A percentile compares a stretch with the other conserved stretches of the same genome.
These are phyloP conservation scores for Pipistrellus pygmaeus DNA, from an alignment of 2,797 vertebrate genomes.

Conservation along the genomic window DNA sequence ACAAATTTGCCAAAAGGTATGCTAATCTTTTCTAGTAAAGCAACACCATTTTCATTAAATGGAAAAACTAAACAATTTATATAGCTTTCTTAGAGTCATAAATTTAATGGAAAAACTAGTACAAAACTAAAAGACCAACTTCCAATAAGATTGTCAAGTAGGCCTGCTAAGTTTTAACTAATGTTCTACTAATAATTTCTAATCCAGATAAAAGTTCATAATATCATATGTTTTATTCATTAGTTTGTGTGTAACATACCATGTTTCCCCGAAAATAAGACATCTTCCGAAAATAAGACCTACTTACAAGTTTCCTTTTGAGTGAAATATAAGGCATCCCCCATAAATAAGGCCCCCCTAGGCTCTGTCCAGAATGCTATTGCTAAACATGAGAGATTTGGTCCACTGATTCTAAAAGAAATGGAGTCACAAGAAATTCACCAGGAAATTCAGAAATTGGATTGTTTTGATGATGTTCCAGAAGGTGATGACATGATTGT, in stretches of 20 bases:
- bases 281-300: too few relatives aligned
- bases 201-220: constrained; percentile 50
- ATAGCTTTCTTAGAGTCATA: constrained; percentile 5
- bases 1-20: not conserved
- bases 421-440: too few relatives aligned
- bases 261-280: too few relatives aligned
- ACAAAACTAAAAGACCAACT: not conserved
- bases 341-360: too few relatives aligned
- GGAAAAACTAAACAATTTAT: not conserved
- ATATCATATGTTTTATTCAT: constrained; percentile 3
- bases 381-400: too few relatives aligned
- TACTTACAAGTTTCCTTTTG: too few relatives aligned
- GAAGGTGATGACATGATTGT: too few relatives aligned
- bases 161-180: constrained; percentile 17
- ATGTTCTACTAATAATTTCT: constrained; percentile 21
- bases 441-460: too few relatives aligned
- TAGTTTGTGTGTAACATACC: not conserved
- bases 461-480: too few relatives aligned
- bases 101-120: not conserved
- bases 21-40: not conserved
- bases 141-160: constrained; percentile 30
- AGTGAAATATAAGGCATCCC: too few relatives aligned
- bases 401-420: too few relatives aligned
- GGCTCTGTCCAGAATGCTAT: too few relatives aligned
- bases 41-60: not conserved